Percentiles rank a stretch among this genome's conserved stretches.
These are phyloP conservation scores for Drosophila engyochracea DNA, from an alignment of 2,888 invertebrate species.

Conservation along the genomic window DNA sequence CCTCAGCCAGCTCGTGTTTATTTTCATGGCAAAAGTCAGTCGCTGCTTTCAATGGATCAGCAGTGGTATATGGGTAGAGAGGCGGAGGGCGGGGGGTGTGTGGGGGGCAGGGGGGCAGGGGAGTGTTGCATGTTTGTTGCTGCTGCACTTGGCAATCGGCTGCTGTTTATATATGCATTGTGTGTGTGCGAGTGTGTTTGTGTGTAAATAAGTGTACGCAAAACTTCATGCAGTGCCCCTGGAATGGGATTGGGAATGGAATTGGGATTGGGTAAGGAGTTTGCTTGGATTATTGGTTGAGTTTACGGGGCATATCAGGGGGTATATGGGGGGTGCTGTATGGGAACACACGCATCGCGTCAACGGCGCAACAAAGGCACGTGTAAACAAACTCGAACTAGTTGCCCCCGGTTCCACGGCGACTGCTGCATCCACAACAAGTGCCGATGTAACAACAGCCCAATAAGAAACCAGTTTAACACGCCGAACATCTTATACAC, in stretches of 20 bases:
- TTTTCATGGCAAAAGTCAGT: slow-evolving; percentile 78
- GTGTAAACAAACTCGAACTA: slow-evolving; percentile 76
- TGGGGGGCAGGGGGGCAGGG: background rate
- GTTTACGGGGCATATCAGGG: background rate
- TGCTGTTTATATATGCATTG: slow-evolving; percentile 48
- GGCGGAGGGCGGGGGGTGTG: too few species aligned
- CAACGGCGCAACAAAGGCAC: slow-evolving; percentile 79
- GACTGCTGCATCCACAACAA: slow-evolving; percentile 56
- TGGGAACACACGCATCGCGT: slow-evolving; percentile 76
- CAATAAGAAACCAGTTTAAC: slow-evolving; percentile 25
- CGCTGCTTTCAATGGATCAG: slow-evolving; percentile 19
- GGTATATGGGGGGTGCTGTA: slow-evolving; percentile 1
- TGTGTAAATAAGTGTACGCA: slow-evolving; percentile 79
- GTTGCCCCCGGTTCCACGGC: slow-evolving; percentile 56
- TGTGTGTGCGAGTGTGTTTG: slow-evolving; percentile 57
- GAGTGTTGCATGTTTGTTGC: slow-evolving; percentile 4
- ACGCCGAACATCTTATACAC: slow-evolving; percentile 60
- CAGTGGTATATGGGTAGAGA: background rate
- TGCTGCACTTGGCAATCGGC: slow-evolving; percentile 66
- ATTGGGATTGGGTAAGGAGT: background rate
- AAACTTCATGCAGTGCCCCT: slow-evolving; percentile 76
- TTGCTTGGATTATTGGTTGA: background rate
- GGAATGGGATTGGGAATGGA: background rate
- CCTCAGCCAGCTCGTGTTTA: slow-evolving; percentile 69
- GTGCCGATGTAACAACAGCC: slow-evolving; percentile 69